phyloP scores from a whole-genome alignment of 1,140 invertebrate genomes.

The Varroa destructor region DNA sequence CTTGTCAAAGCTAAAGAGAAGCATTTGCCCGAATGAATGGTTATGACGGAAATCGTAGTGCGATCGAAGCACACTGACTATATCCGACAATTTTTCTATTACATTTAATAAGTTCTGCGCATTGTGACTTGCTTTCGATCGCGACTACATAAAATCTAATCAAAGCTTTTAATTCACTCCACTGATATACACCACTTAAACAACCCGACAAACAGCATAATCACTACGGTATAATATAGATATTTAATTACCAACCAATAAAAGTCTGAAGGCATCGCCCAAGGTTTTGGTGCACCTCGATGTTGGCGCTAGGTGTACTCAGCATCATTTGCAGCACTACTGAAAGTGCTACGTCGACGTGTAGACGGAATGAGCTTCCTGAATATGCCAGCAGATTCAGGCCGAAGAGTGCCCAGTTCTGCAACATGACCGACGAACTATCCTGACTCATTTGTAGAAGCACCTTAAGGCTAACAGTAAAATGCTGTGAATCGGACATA shows the following conservation, averaged over 20 bases:
- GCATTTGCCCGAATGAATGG: neutral
- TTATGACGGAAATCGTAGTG: neutral
- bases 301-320: constrained; percentile 9
- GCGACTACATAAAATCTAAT: too few species aligned
- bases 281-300: constrained; percentile 23
- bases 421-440: constrained; percentile 2
- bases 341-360: constrained; percentile 16
- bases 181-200: too few species aligned
- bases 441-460: constrained; percentile 13
- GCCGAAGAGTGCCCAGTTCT: neutral
- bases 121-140: too few species aligned
- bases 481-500: constrained; percentile 24
- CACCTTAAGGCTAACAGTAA: constrained; percentile 6
- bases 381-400: constrained; percentile 15
- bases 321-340: constrained; percentile 21
- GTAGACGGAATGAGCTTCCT: constrained; percentile 4
- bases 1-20: neutral
- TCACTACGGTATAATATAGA: too few species aligned
- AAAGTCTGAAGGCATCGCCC: constrained; percentile 29
- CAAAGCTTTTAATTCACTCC: too few species aligned
- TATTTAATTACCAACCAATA: constrained; percentile 23
- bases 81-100: neutral
- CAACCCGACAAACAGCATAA: too few species aligned
- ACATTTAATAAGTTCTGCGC: too few species aligned
- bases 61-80: neutral